Evolutionary conservation across 2,888 invertebrate species (phyloP).

Genomic region (Chymomyza amoena): DNA sequence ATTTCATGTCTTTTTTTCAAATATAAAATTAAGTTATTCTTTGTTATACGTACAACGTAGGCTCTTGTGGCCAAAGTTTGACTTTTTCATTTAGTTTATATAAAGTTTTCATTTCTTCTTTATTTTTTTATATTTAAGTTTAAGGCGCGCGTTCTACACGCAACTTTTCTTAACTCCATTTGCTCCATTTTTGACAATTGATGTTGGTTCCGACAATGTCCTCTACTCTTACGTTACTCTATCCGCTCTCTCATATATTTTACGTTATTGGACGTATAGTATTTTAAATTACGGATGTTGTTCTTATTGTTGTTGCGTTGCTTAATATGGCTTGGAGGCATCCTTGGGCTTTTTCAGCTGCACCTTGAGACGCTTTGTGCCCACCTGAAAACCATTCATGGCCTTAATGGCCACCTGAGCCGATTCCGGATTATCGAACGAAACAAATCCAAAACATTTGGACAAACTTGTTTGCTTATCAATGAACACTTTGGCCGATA

Average conservation of each 20-base stretch:
- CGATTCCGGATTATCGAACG: conserved; percentile 95
- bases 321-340: conserved; percentile 93
- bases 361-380: conserved; percentile 98
- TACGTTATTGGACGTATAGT: not conserved
- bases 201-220: not conserved
- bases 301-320: conserved; percentile 3
- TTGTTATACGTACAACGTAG: conserved; percentile 64
- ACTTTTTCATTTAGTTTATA: not conserved
- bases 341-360: conserved; percentile 97
- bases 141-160: conserved; percentile 55
- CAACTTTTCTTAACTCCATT: conserved; percentile 54
- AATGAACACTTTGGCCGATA: conserved; percentile 99
- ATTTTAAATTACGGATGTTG: conserved; percentile 12
- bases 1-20: conserved; percentile 54
- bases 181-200: conserved; percentile 68
- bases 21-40: conserved; percentile 65
- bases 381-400: conserved; percentile 99
- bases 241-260: not conserved
- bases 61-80: conserved; percentile 10
- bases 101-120: conserved; percentile 28
- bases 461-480: conserved; percentile 99
- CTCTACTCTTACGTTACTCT: not conserved
- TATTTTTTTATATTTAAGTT: conserved; percentile 12
- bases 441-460: conserved; percentile 99
- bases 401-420: conserved; percentile 97